These are phyloP conservation scores for Batillaria attramentaria DNA, from an alignment of 1,140 invertebrate genomes.

Conservation along the genomic window DNA sequence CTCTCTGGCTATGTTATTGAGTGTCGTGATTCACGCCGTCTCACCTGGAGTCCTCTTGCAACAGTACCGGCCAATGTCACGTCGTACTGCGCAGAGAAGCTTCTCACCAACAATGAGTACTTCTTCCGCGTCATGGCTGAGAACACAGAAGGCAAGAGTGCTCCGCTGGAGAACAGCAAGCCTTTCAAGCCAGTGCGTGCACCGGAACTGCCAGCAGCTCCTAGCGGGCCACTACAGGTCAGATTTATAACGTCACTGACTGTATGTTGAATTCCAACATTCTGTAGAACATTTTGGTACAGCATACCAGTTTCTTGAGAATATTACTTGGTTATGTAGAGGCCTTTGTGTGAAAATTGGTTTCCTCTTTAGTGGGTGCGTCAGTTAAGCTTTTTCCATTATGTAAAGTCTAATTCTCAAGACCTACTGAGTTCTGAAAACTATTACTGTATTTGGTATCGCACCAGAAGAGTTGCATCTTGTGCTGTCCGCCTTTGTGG, in stretches of 20 bases:
- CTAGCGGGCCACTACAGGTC: constrained; percentile 71
- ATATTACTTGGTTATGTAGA: too few species aligned
- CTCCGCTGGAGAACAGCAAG: constrained; percentile 86
- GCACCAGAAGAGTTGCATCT: too few species aligned
- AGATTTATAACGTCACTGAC: constrained; percentile 76
- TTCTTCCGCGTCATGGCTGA: constrained; percentile 95
- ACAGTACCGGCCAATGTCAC: constrained; percentile 48
- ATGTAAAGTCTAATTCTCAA: too few species aligned
- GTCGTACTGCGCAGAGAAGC: constrained; percentile 58
- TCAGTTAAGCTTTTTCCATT: too few species aligned
- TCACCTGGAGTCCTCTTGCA: constrained; percentile 53
- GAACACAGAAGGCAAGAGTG: constrained; percentile 96
- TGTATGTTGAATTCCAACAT: too few species aligned
- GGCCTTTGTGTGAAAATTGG: too few species aligned
- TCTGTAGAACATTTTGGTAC: too few species aligned
- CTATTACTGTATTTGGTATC: too few species aligned
- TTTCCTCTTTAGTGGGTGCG: too few species aligned
- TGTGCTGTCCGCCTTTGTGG: too few species aligned
- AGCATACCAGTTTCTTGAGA: too few species aligned
- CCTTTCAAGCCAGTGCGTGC: constrained; percentile 78
- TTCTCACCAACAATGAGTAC: constrained; percentile 93
- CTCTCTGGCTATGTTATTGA: constrained; percentile 96
- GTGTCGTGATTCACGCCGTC: constrained; percentile 77
- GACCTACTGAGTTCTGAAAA: too few species aligned
- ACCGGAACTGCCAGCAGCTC: constrained; percentile 28